Evolutionary conservation across 2,888 invertebrate genomes (phyloP).

Genomic region (Ectemnius lituratus): DNA sequence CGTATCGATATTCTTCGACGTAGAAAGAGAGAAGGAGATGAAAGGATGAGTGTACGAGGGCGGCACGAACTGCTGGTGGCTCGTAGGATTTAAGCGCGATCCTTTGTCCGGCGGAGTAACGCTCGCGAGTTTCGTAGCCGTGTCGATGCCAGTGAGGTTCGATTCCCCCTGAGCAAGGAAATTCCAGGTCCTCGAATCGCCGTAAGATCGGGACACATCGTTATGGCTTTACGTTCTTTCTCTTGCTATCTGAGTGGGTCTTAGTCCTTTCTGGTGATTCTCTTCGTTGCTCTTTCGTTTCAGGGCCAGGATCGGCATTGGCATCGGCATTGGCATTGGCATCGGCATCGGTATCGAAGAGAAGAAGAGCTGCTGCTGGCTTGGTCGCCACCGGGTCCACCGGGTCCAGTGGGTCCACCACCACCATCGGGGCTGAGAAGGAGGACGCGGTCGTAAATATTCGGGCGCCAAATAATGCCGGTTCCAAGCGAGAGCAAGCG

Average conservation of each 20-base stretch:
- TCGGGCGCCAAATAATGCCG: constrained; percentile 75
- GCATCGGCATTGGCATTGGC: constrained; percentile 50
- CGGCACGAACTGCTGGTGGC: constrained; percentile 31
- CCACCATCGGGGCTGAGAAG: constrained; percentile 27
- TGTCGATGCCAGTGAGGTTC: constrained; percentile 38
- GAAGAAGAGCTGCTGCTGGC: constrained; percentile 31
- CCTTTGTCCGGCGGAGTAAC: constrained; percentile 59
- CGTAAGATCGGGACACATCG: constrained; percentile 72
- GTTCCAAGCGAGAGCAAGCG: constrained; percentile 67
- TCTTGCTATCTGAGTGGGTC: constrained; percentile 28
- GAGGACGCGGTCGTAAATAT: constrained; percentile 75
- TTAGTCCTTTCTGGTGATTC: not conserved
- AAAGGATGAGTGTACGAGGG: not conserved
- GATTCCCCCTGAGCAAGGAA: constrained; percentile 60
- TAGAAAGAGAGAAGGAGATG: constrained; percentile 13
- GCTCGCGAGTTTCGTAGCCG: constrained; percentile 55
- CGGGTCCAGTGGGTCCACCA: constrained; percentile 4
- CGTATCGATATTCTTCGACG: constrained; percentile 32
- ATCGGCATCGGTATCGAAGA: constrained; percentile 58
- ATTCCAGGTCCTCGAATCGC: constrained; percentile 70
- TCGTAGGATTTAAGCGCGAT: constrained; percentile 56
- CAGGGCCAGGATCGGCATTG: constrained; percentile 33
- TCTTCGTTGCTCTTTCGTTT: constrained; percentile 12
- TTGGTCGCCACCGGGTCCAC: constrained; percentile 44
- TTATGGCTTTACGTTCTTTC: constrained; percentile 69